A percentile compares a stretch with the other conserved stretches of the same genome.
These are phyloP conservation scores for Caenorhabditis imperialis DNA, from an alignment of 2,888 invertebrate genomes.

Conservation along the genomic window DNA sequence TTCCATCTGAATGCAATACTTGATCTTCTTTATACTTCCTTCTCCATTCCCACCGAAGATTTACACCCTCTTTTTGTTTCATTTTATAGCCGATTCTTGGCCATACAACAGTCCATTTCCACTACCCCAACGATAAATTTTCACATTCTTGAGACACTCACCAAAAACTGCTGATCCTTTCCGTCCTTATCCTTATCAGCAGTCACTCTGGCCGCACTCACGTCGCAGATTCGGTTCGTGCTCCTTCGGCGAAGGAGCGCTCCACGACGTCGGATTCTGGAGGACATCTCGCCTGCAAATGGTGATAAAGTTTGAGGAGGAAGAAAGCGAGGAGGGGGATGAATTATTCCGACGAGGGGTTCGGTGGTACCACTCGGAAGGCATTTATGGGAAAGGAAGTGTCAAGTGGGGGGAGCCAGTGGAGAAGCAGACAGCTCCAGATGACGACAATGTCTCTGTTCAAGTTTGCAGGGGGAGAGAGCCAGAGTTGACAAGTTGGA, in stretches of 20 bases:
- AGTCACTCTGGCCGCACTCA: constrained; percentile 25
- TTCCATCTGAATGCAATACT: too few species aligned
- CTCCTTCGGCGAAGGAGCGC: constrained; percentile 31
- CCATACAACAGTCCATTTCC: constrained; percentile 4
- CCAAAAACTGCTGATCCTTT: constrained; percentile 27
- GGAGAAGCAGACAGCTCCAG: too few species aligned
- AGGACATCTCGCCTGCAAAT: constrained; percentile 32
- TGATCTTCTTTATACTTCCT: too few species aligned
- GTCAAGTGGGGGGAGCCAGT: neutral
- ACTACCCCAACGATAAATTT: constrained; percentile 6
- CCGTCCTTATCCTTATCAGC: constrained; percentile 5
- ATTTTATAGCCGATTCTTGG: constrained; percentile 13
- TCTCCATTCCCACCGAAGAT: too few species aligned
- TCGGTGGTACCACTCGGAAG: constrained; percentile 22
- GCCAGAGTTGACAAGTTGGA: too few species aligned
- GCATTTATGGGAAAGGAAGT: constrained; percentile 22
- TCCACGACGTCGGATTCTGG: constrained; percentile 42
- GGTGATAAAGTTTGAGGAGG: too few species aligned
- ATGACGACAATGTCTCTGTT: too few species aligned
- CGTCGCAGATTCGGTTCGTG: constrained; percentile 29
- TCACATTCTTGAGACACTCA: constrained; percentile 22
- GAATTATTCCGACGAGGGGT: constrained; percentile 33
- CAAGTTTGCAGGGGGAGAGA: too few species aligned
- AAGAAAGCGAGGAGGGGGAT: constrained; percentile 3
- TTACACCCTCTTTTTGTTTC: too few species aligned